Evolutionary conservation across 1,140 invertebrate species (phyloP), one percentile per base, ranked within the genome.

Genomic region (Maniola jurtina): DNA sequence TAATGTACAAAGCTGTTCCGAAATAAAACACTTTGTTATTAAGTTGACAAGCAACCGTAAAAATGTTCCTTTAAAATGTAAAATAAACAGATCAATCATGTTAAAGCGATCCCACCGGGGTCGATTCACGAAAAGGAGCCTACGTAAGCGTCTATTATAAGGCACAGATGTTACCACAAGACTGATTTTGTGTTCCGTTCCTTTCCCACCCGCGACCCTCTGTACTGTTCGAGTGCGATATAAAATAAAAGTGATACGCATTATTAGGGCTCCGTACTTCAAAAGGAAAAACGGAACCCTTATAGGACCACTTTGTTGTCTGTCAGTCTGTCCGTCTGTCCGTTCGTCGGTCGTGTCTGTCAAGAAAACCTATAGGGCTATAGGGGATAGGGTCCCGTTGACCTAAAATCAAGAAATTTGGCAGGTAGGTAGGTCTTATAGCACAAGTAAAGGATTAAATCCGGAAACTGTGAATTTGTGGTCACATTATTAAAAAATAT

Each of bases 51-150:
- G 81, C 88, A 89, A 89, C 88, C 88, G 88, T 90, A 90, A 90
- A 90, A 90, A 90, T 90, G 86, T 82, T 85, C 84, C 83, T 90
- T 89, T 90, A 89, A 90, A 90, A 90, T 90, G 86, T 89, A 88
- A 90, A 90, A 90, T 90, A 90, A 90, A 90, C 88, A 89, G 88
- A 90, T 90, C 88, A 90, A 90, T 90, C 88, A 90, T 90, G 82
- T 89, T 89, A 86, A 88, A 89, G 81, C 80, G 84, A 89, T 89
- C 86, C 88, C 86, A 86, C 86, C 84, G 86, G 88, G 87, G 81
- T 86, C 79, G 82, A 86, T 86, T 84, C 84, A 82, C 86, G 86
- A 88, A 88, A 90, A 89, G 88, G 89, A 87, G 83, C 84, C 86
- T 88, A 88, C 83, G 85, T 89, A 88, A 90, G 86, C 88, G 79